Evolutionary conservation across 2,113 vertebrate species (phyloP).

Genomic region (Eira barbara): DNA sequence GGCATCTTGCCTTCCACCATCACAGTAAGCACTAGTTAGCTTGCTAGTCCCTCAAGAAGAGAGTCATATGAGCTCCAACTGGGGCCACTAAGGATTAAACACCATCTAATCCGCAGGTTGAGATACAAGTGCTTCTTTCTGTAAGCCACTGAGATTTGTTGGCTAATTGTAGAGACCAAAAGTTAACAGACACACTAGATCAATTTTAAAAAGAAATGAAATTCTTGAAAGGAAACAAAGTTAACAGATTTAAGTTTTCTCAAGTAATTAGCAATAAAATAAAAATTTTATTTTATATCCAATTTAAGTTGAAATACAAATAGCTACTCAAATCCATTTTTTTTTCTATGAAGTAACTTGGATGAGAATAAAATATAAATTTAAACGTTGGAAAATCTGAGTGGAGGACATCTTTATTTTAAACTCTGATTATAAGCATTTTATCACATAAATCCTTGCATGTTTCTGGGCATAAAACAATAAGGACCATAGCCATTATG

Average conservation of each 20-base stretch:
- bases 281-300: no score
- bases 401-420: background rate
- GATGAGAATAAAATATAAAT: background rate
- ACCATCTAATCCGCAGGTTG: background rate
- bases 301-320: background rate
- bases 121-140: background rate
- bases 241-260: background rate
- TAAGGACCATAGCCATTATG: background rate
- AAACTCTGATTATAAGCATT: background rate
- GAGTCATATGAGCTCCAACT: background rate
- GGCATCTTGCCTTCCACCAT: background rate
- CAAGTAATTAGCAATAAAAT: slow-evolving; percentile 7
- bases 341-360: background rate
- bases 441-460: background rate
- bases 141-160: background rate
- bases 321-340: background rate
- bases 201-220: background rate
- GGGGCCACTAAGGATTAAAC: background rate
- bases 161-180: background rate
- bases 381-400: background rate
- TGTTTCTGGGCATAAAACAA: background rate
- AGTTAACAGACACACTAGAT: background rate
- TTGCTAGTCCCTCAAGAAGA: background rate
- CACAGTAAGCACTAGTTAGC: background rate
- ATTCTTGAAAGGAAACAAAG: background rate